Evolutionary conservation across 2,888 invertebrate species (phyloP).

Genomic region (Tipula vernalis): DNA sequence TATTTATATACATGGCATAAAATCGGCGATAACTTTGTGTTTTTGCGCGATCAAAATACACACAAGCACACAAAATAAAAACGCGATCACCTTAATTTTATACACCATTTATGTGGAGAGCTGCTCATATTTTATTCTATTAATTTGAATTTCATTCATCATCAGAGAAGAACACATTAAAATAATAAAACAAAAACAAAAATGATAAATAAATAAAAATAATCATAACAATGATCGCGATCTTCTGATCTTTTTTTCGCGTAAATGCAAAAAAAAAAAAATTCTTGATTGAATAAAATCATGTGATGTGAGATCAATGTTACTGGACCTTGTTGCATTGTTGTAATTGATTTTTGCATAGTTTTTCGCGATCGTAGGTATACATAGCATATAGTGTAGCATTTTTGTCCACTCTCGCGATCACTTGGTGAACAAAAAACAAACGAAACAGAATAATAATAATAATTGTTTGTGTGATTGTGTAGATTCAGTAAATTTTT

Average conservation of each 20-base stretch:
- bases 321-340: not conserved
- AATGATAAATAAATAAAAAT: not conserved
- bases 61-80: not conserved
- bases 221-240: conserved; percentile 4
- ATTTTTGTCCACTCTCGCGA: not conserved
- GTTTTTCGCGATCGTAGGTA: not conserved
- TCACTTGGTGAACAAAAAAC: not conserved
- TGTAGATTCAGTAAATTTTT: not conserved
- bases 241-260: not conserved
- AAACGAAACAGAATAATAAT: not conserved
- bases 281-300: not conserved
- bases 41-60: not conserved
- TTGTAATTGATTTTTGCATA: not conserved
- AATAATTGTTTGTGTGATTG: not conserved
- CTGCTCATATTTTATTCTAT: not conserved
- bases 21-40: not conserved
- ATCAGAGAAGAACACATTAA: not conserved
- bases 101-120: not conserved
- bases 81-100: not conserved
- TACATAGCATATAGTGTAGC: not conserved
- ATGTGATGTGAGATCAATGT: not conserved
- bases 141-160: not conserved
- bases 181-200: not conserved
- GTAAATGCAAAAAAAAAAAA: not conserved
- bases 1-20: not conserved